Evolutionary conservation across 2,797 vertebrate genomes (phyloP).

Genomic region (Enteromius trimaculatus): DNA sequence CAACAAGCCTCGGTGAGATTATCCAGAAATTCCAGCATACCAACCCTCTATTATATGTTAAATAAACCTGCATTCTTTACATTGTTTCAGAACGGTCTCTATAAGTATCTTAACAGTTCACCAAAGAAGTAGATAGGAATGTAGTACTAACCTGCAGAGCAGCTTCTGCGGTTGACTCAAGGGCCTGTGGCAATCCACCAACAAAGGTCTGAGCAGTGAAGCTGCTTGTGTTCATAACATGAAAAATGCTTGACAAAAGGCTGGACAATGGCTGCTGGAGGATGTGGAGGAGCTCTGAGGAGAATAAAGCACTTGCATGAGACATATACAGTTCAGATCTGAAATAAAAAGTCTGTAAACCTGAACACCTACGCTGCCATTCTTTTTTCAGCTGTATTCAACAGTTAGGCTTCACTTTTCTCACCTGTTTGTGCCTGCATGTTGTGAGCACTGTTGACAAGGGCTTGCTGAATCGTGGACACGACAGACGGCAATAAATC

Average conservation of each 20-base stretch:
- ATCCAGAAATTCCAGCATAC: neutral
- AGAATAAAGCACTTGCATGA: conserved; percentile 4
- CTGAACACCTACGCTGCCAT: neutral
- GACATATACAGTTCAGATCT: neutral
- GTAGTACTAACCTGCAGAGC: conserved; percentile 70
- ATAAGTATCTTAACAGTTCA: neutral
- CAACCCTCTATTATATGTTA: conserved; percentile 18
- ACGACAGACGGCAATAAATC: conserved; percentile 57
- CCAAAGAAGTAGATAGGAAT: conserved; percentile 21
- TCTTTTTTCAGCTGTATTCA: neutral
- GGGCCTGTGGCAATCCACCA: conserved; percentile 60
- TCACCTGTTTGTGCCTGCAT: conserved; percentile 71
- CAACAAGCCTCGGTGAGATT: neutral
- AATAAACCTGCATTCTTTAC: neutral
- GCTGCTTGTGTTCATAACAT: conserved; percentile 61
- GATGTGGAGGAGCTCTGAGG: conserved; percentile 68
- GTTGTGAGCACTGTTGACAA: conserved; percentile 46
- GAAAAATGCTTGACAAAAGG: conserved; percentile 61
- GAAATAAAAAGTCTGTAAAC: neutral
- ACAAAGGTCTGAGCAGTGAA: conserved; percentile 59
- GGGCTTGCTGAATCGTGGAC: conserved; percentile 61
- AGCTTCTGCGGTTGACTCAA: conserved; percentile 62
- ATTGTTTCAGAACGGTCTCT: neutral
- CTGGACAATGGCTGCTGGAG: conserved; percentile 66
- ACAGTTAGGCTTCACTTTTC: conserved; percentile 22